phyloP scores from a whole-genome alignment of 1,140 invertebrate species.

The Latrodectus geometricus region DNA sequence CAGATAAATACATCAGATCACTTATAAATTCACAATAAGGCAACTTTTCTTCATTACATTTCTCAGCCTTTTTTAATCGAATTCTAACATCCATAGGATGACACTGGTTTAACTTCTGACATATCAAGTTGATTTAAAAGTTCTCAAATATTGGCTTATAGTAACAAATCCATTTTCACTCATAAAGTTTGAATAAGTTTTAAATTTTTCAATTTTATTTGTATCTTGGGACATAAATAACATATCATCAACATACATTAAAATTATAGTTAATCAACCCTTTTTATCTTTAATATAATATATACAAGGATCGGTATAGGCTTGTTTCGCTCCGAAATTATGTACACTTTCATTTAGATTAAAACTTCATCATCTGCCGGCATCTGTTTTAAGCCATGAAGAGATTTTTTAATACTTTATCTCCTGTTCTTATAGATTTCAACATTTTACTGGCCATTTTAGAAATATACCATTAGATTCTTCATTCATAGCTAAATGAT shows the following conservation, averaged over 20 bases:
- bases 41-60: slow-evolving; percentile 57
- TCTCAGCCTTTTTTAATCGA: not conserved
- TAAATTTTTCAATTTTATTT: slow-evolving; percentile 61
- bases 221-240: slow-evolving; percentile 27
- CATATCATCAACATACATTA: slow-evolving; percentile 57
- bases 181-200: slow-evolving; percentile 16
- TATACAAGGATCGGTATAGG: slow-evolving; percentile 3
- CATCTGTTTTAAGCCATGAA: not conserved
- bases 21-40: not conserved
- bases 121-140: slow-evolving; percentile 65
- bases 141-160: slow-evolving; percentile 44
- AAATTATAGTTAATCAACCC: slow-evolving; percentile 14
- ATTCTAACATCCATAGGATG: slow-evolving; percentile 65
- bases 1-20: slow-evolving; percentile 32
- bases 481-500: not conserved
- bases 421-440: not conserved
- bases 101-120: slow-evolving; percentile 64
- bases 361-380: not conserved
- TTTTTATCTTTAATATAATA: slow-evolving; percentile 27
- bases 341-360: not conserved
- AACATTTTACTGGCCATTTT: not conserved
- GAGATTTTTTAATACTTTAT: slow-evolving; percentile 1
- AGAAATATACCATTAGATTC: not conserved
- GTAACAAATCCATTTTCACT: not conserved
- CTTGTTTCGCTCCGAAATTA: slow-evolving; percentile 1